Evolutionary conservation across 2,888 invertebrate genomes (phyloP).

Genomic region (Anorthoa munda): DNA sequence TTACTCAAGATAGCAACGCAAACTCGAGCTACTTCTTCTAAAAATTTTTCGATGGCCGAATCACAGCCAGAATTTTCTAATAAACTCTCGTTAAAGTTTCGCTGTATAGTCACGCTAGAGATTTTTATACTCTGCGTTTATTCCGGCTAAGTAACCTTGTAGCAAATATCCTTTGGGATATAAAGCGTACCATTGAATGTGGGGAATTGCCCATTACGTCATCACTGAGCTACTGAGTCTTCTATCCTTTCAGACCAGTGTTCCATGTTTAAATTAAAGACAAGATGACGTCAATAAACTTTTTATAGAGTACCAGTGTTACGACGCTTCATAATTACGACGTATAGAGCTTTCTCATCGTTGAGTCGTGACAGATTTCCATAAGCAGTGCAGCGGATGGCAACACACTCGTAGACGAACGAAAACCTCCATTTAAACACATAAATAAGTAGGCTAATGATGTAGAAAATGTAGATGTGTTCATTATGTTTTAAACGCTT

Average conservation of each 20-base stretch:
- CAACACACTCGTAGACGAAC: constrained; percentile 36
- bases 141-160: constrained; percentile 44
- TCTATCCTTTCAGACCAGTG: constrained; percentile 20
- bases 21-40: not conserved
- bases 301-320: constrained; percentile 33
- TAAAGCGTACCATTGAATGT: constrained; percentile 30
- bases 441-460: constrained; percentile 64
- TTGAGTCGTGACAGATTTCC: constrained; percentile 65
- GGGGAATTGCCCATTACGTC: constrained; percentile 46
- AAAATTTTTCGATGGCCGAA: constrained; percentile 33
- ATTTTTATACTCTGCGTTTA: constrained; percentile 34
- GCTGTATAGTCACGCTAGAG: constrained; percentile 44
- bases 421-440: constrained; percentile 43
- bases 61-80: constrained; percentile 34
- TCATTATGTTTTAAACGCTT: constrained; percentile 54
- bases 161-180: constrained; percentile 45
- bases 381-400: constrained; percentile 51
- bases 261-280: constrained; percentile 52
- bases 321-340: constrained; percentile 43
- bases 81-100: constrained; percentile 53
- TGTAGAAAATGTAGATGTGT: constrained; percentile 59
- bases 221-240: constrained; percentile 43
- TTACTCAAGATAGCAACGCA: not conserved
- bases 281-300: constrained; percentile 53
- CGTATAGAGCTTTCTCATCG: constrained; percentile 60